These are phyloP conservation scores for Clarias pachynema DNA, from an alignment of 2,797 vertebrate genomes.

Conservation along the genomic window DNA sequence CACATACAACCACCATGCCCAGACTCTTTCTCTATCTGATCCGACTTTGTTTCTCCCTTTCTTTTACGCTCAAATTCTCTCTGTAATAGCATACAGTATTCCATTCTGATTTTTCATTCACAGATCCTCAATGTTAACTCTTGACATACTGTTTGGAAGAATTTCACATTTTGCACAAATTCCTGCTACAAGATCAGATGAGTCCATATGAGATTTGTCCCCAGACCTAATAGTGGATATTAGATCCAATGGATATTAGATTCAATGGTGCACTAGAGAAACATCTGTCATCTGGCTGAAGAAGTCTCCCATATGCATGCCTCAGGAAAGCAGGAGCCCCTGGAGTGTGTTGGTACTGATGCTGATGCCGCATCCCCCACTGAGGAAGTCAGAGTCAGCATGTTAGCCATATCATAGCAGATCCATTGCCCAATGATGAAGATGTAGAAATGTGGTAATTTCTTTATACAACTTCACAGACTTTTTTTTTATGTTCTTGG, in stretches of 20 bases:
- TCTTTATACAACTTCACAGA: background rate
- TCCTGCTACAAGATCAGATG: constrained; percentile 44
- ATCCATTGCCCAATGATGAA: background rate
- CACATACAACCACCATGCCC: constrained; percentile 30
- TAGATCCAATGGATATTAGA: constrained; percentile 39
- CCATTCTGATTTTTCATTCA: background rate
- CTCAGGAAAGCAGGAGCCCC: background rate
- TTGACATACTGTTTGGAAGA: constrained; percentile 24
- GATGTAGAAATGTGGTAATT: background rate
- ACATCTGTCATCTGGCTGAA: constrained; percentile 50
- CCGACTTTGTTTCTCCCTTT: constrained; percentile 18
- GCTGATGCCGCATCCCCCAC: background rate
- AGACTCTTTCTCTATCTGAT: constrained; percentile 20
- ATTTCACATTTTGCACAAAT: constrained; percentile 42
- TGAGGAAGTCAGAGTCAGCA: background rate
- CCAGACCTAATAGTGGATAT: constrained; percentile 44
- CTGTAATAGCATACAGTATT: constrained; percentile 8
- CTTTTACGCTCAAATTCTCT: constrained; percentile 18
- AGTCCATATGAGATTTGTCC: constrained; percentile 28
- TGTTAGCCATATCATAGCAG: constrained; percentile 31
- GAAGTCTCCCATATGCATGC: constrained; percentile 14
- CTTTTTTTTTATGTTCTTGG: background rate
- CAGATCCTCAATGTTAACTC: constrained; percentile 12
- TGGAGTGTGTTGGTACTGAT: constrained; percentile 24
- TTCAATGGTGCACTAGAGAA: constrained; percentile 37